Conservation (phyloP, 2,113 vertebrate species). For the Anseranas semipalmata region DNA sequence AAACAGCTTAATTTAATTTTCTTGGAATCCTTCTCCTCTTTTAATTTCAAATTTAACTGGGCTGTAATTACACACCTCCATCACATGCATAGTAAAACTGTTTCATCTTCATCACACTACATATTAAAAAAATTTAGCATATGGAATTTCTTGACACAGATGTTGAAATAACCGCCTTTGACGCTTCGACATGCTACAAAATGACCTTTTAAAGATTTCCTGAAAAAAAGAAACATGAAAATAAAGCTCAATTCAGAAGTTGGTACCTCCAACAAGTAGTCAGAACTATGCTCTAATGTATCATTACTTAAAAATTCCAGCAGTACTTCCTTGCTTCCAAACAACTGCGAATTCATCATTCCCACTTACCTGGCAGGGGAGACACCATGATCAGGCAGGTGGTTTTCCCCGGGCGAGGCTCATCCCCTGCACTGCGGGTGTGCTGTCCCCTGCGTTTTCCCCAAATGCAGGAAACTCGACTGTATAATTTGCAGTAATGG, state of each 20-base stretch:
- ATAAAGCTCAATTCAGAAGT: background rate
- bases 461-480: slow-evolving; percentile 38
- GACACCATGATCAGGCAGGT: background rate
- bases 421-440: background rate
- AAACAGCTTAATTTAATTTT: slow-evolving; percentile 58
- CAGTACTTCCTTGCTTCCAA: background rate
- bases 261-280: background rate
- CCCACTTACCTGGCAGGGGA: background rate
- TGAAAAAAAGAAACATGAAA: background rate
- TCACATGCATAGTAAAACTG: background rate
- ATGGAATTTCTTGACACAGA: background rate
- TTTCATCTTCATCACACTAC: background rate
- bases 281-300: background rate
- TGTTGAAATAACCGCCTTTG: background rate
- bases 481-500: slow-evolving; percentile 50
- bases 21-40: background rate
- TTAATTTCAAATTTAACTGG: slow-evolving; percentile 1
- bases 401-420: background rate
- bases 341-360: background rate
- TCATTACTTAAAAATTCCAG: background rate
- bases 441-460: background rate
- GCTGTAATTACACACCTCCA: background rate
- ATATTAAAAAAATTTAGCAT: background rate
- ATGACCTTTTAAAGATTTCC: background rate
- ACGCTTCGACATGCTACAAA: background rate